These are phyloP conservation scores for Pithys albifrons DNA, from an alignment of 2,113 vertebrate species.

Conservation along the genomic window DNA sequence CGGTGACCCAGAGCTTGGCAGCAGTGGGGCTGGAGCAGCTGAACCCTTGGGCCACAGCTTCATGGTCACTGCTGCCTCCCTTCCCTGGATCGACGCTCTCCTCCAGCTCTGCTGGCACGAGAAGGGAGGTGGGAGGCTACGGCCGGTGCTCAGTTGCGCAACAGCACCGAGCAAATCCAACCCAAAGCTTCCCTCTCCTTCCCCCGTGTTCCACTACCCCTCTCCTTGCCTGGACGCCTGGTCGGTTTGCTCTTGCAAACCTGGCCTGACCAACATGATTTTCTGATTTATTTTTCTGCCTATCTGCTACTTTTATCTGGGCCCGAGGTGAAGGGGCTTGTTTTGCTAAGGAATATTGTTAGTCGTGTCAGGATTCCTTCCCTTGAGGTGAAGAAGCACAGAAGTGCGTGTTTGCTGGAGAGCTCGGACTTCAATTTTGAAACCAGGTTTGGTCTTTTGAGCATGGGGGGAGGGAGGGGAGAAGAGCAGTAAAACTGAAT, in stretches of 20 bases:
- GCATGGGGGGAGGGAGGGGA: not conserved
- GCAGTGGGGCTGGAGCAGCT: not conserved
- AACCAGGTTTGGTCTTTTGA: not conserved
- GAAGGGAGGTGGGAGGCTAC: not conserved
- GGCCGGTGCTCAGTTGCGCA: not conserved
- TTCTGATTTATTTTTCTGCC: not conserved
- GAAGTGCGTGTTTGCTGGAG: not conserved
- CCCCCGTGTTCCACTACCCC: not conserved
- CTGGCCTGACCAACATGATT: not conserved
- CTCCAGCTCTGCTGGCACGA: not conserved
- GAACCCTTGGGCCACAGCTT: not conserved
- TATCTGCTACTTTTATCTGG: not conserved
- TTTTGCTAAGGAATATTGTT: not conserved
- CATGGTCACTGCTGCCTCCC: not conserved
- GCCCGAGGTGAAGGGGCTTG: not conserved
- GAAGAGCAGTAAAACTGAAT: not conserved
- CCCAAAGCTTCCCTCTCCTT: not conserved
- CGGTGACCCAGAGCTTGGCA: fast-evolving
- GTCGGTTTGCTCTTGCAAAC: not conserved
- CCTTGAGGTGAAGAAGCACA: not conserved
- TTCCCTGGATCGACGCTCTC: fast-evolving
- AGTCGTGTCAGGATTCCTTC: not conserved
- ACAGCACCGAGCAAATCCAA: not conserved
- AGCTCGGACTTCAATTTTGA: not conserved
- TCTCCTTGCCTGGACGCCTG: not conserved